phyloP scores from a whole-genome alignment of 1,140 invertebrate species.

The Aphidius ervi region DNA sequence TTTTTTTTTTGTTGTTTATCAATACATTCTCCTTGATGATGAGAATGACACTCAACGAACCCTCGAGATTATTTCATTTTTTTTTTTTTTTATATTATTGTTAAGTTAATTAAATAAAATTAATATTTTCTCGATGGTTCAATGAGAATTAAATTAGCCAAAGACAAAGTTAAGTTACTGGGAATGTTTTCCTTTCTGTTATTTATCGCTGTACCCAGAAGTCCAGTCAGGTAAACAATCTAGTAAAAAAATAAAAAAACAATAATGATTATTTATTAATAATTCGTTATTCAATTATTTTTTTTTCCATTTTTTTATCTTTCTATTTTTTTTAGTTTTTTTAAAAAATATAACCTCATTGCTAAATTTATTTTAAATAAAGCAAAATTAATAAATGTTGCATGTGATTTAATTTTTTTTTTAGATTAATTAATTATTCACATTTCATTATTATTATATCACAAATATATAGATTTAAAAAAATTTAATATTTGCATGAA shows the following conservation, averaged over 20 bases:
- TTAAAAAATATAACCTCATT: no score
- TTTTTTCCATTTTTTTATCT: no score
- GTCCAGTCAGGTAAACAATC: conserved; percentile 26
- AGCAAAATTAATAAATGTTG: no score
- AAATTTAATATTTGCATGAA: no score
- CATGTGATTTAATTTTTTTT: no score
- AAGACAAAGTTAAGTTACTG: conserved; percentile 22
- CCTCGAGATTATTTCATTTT: not conserved
- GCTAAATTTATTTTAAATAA: no score
- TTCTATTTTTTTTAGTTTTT: no score
- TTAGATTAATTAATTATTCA: no score
- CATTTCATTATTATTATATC: no score
- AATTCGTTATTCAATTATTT: no score
- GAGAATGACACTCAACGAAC: not conserved
- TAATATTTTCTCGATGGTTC: conserved; percentile 9
- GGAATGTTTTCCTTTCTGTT: conserved; percentile 25
- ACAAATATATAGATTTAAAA: no score
- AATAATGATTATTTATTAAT: conserved; percentile 7
- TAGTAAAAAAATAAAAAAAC: conserved; percentile 9
- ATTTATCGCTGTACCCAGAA: conserved; percentile 27
- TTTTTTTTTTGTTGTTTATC: not conserved
- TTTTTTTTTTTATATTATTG: no score
- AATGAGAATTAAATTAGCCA: conserved; percentile 10
- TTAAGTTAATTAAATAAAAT: not conserved
- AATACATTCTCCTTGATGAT: not conserved